phyloP scores from a whole-genome alignment of 1,140 invertebrate genomes.

The Heliothis subflexa region DNA sequence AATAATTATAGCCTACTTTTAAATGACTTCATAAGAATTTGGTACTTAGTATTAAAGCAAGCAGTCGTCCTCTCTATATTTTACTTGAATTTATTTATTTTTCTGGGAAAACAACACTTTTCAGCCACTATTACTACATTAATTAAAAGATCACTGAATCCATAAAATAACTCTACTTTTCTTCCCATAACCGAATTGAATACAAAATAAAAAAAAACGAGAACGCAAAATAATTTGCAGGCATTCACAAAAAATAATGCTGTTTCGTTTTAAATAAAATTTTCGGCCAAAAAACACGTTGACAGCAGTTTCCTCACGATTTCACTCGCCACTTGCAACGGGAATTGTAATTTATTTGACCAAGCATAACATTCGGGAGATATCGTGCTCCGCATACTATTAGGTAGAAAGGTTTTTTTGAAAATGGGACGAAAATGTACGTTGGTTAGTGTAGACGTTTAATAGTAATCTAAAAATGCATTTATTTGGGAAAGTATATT shows the following conservation, averaged over 20 bases:
- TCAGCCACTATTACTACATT: neutral
- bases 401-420: slow-evolving; percentile 19
- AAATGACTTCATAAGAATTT: no score
- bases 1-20: no score
- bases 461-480: no score
- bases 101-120: no score
- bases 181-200: neutral
- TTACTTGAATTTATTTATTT: no score
- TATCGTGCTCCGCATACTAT: slow-evolving; percentile 46
- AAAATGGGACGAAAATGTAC: slow-evolving; percentile 35
- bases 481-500: no score
- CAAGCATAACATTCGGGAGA: slow-evolving; percentile 51
- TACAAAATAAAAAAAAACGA: neutral
- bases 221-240: neutral
- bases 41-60: neutral
- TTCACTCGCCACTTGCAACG: slow-evolving; percentile 53
- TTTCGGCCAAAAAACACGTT: slow-evolving; percentile 35
- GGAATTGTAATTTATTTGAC: slow-evolving; percentile 60
- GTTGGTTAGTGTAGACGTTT: neutral
- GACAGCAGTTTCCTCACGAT: slow-evolving; percentile 52
- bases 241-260: slow-evolving; percentile 16
- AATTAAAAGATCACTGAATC: neutral
- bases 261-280: slow-evolving; percentile 18
- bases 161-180: neutral
- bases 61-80: no score